Conservation (phyloP, 1,140 invertebrate genomes). For the Bombyx mandarina region DNA sequence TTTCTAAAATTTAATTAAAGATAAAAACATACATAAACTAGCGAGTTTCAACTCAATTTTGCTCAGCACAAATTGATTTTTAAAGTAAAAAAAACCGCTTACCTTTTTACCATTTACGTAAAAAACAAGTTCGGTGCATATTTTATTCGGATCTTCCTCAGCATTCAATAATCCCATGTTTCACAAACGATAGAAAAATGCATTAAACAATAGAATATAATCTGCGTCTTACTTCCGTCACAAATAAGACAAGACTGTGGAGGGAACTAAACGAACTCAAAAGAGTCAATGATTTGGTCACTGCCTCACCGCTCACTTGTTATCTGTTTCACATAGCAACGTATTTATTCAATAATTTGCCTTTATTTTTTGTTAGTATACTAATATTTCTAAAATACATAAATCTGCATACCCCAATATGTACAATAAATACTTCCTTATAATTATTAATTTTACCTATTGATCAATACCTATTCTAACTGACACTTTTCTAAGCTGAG, state of each 20-base stretch:
- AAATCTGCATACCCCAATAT: too few species aligned
- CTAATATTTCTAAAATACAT: too few species aligned
- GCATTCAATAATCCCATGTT: constrained; percentile 43
- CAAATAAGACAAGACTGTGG: constrained; percentile 3
- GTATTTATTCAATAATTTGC: not conserved
- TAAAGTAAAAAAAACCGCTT: constrained; percentile 2
- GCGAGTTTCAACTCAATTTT: too few species aligned
- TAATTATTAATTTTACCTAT: too few species aligned
- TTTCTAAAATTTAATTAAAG: too few species aligned
- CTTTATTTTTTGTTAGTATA: too few species aligned
- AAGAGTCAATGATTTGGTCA: not conserved
- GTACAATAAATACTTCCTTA: too few species aligned
- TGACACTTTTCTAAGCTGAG: too few species aligned
- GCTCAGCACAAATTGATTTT: too few species aligned
- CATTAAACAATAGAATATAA: not conserved
- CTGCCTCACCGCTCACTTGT: constrained; percentile 4
- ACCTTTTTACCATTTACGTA: constrained; percentile 62
- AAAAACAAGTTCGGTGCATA: constrained; percentile 42
- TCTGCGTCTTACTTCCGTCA: constrained; percentile 10
- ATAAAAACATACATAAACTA: too few species aligned
- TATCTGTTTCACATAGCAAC: constrained; percentile 7
- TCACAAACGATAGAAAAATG: not conserved
- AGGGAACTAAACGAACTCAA: constrained; percentile 1
- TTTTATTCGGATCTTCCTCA: constrained; percentile 35
- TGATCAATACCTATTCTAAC: too few species aligned